These are phyloP conservation scores for Drosophila pachea DNA, from an alignment of 1,140 invertebrate genomes.

Conservation along the genomic window DNA sequence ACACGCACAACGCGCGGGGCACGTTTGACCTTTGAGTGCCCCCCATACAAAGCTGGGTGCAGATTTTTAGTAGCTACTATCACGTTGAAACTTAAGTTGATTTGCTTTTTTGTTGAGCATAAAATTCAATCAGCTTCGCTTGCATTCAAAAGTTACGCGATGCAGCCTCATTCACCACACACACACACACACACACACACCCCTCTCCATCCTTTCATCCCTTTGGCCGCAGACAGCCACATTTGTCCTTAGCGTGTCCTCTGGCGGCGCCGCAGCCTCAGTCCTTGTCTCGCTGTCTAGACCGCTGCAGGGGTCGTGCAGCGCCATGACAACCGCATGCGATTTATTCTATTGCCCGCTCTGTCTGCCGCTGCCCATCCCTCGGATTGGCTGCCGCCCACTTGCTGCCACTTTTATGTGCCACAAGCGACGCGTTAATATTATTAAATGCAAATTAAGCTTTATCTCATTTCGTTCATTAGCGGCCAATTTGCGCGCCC, in stretches of 20 bases:
- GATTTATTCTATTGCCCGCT: slow-evolving; percentile 52
- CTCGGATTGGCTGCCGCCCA: background rate
- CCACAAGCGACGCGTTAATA: slow-evolving; percentile 60
- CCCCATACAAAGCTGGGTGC: slow-evolving; percentile 1
- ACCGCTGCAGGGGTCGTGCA: slow-evolving; percentile 50
- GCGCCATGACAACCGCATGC: slow-evolving; percentile 71
- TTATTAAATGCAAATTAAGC: slow-evolving; percentile 78
- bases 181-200: too few species aligned
- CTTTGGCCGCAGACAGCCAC: slow-evolving; percentile 46
- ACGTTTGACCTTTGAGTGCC: slow-evolving; percentile 48
- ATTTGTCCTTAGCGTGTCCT: slow-evolving; percentile 77
- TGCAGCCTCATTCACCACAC: background rate
- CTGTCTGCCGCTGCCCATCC: background rate
- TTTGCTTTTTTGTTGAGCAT: slow-evolving; percentile 67
- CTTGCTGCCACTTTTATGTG: slow-evolving; percentile 17
- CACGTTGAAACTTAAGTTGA: slow-evolving; percentile 48
- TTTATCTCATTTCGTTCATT: slow-evolving; percentile 76
- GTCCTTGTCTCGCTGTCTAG: slow-evolving; percentile 41
- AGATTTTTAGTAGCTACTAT: slow-evolving; percentile 6
- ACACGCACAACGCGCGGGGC: background rate
- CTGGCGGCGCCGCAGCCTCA: slow-evolving; percentile 27
- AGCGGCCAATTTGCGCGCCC: slow-evolving; percentile 64
- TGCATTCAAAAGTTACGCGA: slow-evolving; percentile 70
- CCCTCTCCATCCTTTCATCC: background rate
- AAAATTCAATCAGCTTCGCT: slow-evolving; percentile 76